A percentile compares a stretch with the other conserved stretches of the same genome.
These are phyloP conservation scores for Apeira syringaria DNA, from an alignment of 2,888 invertebrate genomes.

Conservation along the genomic window DNA sequence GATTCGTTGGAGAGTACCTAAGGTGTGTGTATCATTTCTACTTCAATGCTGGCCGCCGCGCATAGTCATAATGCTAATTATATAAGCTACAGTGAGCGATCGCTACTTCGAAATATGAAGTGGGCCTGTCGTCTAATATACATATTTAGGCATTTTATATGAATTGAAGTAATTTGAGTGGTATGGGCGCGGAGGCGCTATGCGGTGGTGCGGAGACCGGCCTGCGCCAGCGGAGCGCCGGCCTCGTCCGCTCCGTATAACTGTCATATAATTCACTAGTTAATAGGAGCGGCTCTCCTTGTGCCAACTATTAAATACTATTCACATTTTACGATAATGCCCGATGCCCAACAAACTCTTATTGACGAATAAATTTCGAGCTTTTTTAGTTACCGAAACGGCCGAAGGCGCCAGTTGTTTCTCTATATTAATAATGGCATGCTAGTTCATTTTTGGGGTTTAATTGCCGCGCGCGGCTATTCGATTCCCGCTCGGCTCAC, in stretches of 20 bases:
- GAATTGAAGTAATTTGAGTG: slow-evolving; percentile 9
- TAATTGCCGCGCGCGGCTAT: slow-evolving; percentile 58
- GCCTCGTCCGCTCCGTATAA: slow-evolving; percentile 48
- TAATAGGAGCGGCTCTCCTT: slow-evolving; percentile 78
- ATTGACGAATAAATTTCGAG: slow-evolving; percentile 77
- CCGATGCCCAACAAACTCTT: slow-evolving; percentile 71
- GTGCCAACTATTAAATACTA: slow-evolving; percentile 77
- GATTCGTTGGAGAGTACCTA: neutral
- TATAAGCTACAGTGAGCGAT: slow-evolving; percentile 16
- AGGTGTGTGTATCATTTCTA: neutral
- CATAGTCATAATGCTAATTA: slow-evolving; percentile 13
- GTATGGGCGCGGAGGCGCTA: slow-evolving; percentile 5
- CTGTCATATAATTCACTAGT: slow-evolving; percentile 74
- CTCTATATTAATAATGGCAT: slow-evolving; percentile 69
- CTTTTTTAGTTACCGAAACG: slow-evolving; percentile 56
- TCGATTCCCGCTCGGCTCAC: slow-evolving; percentile 35
- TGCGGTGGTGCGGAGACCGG: slow-evolving; percentile 9
- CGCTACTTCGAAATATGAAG: slow-evolving; percentile 12
- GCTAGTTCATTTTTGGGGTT: slow-evolving; percentile 72
- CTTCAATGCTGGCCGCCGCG: neutral
- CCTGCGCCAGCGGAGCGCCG: slow-evolving; percentile 9
- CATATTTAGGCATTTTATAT: slow-evolving; percentile 28
- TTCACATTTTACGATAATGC: slow-evolving; percentile 78
- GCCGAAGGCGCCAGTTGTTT: slow-evolving; percentile 77
- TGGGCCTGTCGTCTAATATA: slow-evolving; percentile 23